Evolutionary conservation across 2,888 invertebrate species (phyloP).

Genomic region (Slavum lentiscoides): DNA sequence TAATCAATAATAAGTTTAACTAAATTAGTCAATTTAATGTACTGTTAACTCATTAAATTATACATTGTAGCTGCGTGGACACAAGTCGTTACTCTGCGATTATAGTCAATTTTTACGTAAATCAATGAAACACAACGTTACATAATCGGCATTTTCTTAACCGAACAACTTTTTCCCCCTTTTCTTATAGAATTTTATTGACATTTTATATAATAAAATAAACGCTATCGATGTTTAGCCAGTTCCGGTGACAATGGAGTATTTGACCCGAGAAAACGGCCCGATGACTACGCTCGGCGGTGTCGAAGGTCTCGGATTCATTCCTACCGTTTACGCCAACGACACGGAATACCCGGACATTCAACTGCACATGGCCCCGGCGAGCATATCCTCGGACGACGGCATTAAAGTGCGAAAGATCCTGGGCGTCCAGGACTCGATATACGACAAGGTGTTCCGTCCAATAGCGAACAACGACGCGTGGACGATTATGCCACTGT

Average conservation of each 20-base stretch:
- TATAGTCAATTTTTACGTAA: too few relatives aligned
- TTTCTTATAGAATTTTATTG: background rate
- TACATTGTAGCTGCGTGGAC: too few relatives aligned
- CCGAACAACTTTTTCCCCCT: background rate
- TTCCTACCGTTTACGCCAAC: constrained; percentile 83
- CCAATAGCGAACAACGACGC: constrained; percentile 79
- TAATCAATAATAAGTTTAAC: too few relatives aligned
- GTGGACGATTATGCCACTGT: constrained; percentile 85
- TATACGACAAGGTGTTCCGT: constrained; percentile 78
- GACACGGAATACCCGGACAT: constrained; percentile 81
- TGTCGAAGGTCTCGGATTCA: constrained; percentile 84
- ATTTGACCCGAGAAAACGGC: constrained; percentile 75
- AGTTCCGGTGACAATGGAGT: constrained; percentile 78
- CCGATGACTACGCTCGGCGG: constrained; percentile 88
- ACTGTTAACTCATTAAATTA: too few relatives aligned
- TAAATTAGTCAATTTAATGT: too few relatives aligned
- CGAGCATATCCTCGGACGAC: constrained; percentile 77
- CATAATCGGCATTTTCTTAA: too few relatives aligned
- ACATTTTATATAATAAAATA: background rate
- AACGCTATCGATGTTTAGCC: constrained; percentile 63
- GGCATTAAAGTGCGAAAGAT: constrained; percentile 72
- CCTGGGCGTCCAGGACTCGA: constrained; percentile 76
- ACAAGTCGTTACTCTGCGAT: too few relatives aligned
- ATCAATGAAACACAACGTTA: too few relatives aligned
- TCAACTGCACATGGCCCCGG: constrained; percentile 91